phyloP scores from a whole-genome alignment of 2,113 vertebrate species.

The Tupaia chinensis region DNA sequence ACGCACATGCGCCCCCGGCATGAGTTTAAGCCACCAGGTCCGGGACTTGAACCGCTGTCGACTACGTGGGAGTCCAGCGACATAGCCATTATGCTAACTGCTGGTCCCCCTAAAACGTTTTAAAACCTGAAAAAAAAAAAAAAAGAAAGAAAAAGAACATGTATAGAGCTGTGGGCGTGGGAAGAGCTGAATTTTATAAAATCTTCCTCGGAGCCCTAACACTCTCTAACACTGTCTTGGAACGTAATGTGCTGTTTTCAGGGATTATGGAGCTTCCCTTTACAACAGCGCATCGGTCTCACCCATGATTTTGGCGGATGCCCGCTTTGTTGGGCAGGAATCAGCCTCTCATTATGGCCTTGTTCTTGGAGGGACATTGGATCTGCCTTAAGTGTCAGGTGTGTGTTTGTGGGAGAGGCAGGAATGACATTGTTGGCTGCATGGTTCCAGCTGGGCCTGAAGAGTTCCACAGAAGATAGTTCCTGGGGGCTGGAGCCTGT shows the following conservation, averaged over 20 bases:
- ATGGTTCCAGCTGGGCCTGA: not conserved
- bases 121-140: no score
- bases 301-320: not conserved
- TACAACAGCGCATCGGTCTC: not conserved
- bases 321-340: not conserved
- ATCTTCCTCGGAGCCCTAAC: not conserved
- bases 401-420: not conserved
- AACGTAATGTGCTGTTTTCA: not conserved
- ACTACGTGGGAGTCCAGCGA: no score
- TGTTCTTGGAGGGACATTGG: not conserved
- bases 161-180: not conserved
- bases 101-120: no score
- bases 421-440: not conserved
- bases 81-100: no score
- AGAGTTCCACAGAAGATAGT: not conserved
- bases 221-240: not conserved
- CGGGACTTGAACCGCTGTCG: no score
- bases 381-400: not conserved
- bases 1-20: no score
- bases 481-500: not conserved
- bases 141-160: not conserved
- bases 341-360: not conserved
- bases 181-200: not conserved
- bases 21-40: no score
- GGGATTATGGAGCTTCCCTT: not conserved